Conservation (phyloP, 2,888 invertebrate species). For the Epiblema foenella region DNA sequence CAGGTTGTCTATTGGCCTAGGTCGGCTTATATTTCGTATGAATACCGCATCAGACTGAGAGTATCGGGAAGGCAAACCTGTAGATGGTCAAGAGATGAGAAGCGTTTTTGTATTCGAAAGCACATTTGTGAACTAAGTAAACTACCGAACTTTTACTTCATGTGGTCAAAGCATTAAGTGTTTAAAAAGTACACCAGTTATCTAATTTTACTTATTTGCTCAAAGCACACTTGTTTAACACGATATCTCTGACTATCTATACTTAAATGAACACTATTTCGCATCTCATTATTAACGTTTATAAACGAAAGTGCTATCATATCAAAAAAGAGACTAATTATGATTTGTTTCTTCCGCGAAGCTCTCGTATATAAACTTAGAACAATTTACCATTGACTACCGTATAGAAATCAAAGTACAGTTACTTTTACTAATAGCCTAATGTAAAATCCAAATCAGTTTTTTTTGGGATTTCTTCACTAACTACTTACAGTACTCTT, state of each 20-base stretch:
- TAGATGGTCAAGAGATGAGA: neutral
- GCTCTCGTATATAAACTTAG: neutral
- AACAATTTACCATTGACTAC: conserved; percentile 1
- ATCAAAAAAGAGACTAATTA: too few species aligned
- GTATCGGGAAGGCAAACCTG: neutral
- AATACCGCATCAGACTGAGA: neutral
- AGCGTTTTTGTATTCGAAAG: neutral
- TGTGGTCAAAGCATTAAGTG: neutral
- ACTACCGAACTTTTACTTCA: neutral
- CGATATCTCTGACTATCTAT: neutral
- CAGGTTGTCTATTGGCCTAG: neutral
- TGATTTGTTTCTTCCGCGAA: too few species aligned
- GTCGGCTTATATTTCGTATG: too few species aligned
- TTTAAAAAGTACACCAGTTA: too few species aligned
- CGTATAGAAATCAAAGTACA: conserved; percentile 1
- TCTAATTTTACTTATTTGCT: too few species aligned
- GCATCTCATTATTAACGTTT: too few species aligned
- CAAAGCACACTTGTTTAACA: too few species aligned
- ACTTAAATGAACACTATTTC: neutral
- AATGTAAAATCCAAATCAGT: too few species aligned
- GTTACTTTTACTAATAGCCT: neutral
- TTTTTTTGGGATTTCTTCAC: too few species aligned
- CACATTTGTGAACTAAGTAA: neutral
- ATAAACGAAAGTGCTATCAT: too few species aligned
- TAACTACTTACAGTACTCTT: too few species aligned